phyloP scores from a whole-genome alignment of 2,888 invertebrate species.

The Zhuqinia jingwanae region DNA sequence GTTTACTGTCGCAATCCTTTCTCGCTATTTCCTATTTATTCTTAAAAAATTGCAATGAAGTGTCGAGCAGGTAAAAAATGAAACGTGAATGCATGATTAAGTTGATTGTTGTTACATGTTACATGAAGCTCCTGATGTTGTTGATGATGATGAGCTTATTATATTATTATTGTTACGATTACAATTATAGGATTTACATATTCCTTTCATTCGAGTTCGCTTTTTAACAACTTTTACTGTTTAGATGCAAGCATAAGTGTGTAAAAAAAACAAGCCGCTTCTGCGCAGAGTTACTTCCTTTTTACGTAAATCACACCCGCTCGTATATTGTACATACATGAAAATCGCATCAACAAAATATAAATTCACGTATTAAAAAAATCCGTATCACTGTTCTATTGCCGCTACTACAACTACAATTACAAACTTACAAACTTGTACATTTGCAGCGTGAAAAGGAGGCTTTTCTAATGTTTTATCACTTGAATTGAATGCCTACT shows the following conservation, averaged over 20 bases:
- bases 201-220: background rate
- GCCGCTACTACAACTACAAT: background rate
- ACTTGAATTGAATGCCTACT: background rate
- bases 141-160: conserved; percentile 29
- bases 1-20: conserved; percentile 30
- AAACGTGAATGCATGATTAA: conserved; percentile 42
- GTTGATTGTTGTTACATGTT: conserved; percentile 3
- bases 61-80: background rate
- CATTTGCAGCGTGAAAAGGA: conserved; percentile 31
- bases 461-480: conserved; percentile 36
- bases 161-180: conserved; percentile 28
- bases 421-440: background rate
- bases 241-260: conserved; percentile 29
- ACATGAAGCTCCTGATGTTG: no score
- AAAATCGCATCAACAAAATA: conserved; percentile 28
- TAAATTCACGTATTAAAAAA: background rate
- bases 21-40: conserved; percentile 3
- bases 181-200: conserved; percentile 29
- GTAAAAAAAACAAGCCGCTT: conserved; percentile 2
- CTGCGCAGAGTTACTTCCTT: background rate
- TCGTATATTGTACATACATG: no score
- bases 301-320: background rate
- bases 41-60: background rate
- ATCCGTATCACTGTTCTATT: conserved; percentile 3
- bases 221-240: background rate